phyloP scores from a whole-genome alignment of 2,888 invertebrate species.

The Lycophotia porphyrea region DNA sequence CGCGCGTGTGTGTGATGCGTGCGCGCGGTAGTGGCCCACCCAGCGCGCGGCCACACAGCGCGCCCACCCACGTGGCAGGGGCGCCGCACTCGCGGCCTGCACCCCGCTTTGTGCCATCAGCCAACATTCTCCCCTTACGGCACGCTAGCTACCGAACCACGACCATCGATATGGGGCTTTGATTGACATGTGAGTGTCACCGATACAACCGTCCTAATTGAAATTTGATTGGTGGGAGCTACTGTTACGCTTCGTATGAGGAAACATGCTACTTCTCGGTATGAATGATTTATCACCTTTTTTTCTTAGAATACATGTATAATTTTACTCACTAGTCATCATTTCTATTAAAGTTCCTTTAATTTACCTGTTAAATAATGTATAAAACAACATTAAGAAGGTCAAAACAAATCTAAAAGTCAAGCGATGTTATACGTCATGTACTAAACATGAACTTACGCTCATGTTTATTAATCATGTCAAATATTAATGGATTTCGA shows the following conservation, averaged over 20 bases:
- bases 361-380: slow-evolving; percentile 17
- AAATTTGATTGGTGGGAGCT: slow-evolving; percentile 72
- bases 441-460: background rate
- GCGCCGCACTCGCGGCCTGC: slow-evolving; percentile 84
- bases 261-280: slow-evolving; percentile 46
- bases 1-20: slow-evolving; percentile 83
- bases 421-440: slow-evolving; percentile 5
- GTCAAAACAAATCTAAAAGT: slow-evolving; percentile 34
- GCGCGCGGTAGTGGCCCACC: slow-evolving; percentile 87
- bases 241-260: slow-evolving; percentile 57
- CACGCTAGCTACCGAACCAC: slow-evolving; percentile 63
- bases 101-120: slow-evolving; percentile 65
- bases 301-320: slow-evolving; percentile 25
- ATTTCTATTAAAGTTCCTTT: slow-evolving; percentile 24
- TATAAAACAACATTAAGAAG: slow-evolving; percentile 19
- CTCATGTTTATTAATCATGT: slow-evolving; percentile 19
- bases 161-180: slow-evolving; percentile 67
- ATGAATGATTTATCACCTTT: slow-evolving; percentile 44
- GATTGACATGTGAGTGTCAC: slow-evolving; percentile 83
- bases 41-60: slow-evolving; percentile 89
- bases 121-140: slow-evolving; percentile 62
- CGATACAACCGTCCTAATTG: slow-evolving; percentile 72
- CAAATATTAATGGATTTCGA: slow-evolving; percentile 17
- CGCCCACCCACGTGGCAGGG: slow-evolving; percentile 89
- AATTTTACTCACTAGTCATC: slow-evolving; percentile 13